These are phyloP conservation scores for Camponotus vicinus DNA, from an alignment of 1,140 invertebrate genomes.

Conservation along the genomic window DNA sequence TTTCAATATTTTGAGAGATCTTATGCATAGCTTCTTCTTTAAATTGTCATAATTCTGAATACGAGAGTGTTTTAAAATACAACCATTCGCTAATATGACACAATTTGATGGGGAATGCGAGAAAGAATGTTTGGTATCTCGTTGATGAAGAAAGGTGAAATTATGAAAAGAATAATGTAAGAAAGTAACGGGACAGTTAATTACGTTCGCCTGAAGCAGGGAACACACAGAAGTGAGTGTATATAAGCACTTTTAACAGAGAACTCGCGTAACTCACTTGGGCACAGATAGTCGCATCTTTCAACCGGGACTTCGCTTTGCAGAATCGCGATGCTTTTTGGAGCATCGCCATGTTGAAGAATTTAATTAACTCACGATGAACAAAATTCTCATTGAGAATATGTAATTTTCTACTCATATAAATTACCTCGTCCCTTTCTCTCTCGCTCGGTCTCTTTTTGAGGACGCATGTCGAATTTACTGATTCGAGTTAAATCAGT, in stretches of 20 bases:
- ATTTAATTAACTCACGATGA: constrained; percentile 48
- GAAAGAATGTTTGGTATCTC: not conserved
- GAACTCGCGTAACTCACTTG: constrained; percentile 57
- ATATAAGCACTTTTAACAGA: constrained; percentile 64
- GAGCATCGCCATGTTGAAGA: constrained; percentile 36
- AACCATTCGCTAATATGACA: constrained; percentile 3
- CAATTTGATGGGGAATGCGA: constrained; percentile 21
- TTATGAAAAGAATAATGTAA: constrained; percentile 19
- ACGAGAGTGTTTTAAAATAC: not conserved
- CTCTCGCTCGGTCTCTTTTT: not conserved
- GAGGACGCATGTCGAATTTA: not conserved
- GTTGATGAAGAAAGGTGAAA: constrained; percentile 14
- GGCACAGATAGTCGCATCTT: constrained; percentile 29
- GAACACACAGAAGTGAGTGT: constrained; percentile 32
- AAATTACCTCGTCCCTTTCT: not conserved
- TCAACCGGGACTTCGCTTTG: constrained; percentile 26
- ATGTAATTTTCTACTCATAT: constrained; percentile 29
- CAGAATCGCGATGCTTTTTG: constrained; percentile 35
- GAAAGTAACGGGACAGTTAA: constrained; percentile 57
- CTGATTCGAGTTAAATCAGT: not conserved
- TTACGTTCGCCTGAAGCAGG: constrained; percentile 42
- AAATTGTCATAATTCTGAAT: not conserved
- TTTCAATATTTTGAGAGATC: not conserved
- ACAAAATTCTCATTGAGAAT: constrained; percentile 12
- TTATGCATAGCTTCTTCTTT: not conserved